Base-by-base conservation (phyloP, 2,113 vertebrate genomes). In the Cebidichthys violaceus region DNA sequence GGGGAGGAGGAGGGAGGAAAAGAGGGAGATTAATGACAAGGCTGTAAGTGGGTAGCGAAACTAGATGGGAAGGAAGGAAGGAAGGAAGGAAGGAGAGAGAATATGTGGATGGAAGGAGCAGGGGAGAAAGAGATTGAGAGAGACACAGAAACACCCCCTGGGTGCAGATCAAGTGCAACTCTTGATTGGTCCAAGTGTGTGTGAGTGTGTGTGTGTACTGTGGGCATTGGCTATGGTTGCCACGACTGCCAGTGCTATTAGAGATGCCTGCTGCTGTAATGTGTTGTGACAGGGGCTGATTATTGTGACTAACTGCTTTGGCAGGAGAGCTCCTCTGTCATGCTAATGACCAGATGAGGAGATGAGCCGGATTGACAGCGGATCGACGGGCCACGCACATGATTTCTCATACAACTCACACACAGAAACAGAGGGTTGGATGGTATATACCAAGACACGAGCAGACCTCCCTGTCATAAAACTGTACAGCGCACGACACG, bases 261-360 rank as follows among this genome's bases (percentile, higher is more conserved):
- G 83, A 90, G 88, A 92, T 70, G 88, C 83, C 84, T 83, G 87
- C 90, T 90, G 86, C 83, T 79, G 84, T 95, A 94, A 96, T 95
- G 88, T 91, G 92, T 93, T 94, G 89, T 95, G 95, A 96, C 95
- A 95, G 90, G 52, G 82, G 87, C 88, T 86, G 94, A 93, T 94
- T 94, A 90, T 94, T 91, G 91, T 93, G 93, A 95, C 95, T 94
- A 96, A 95, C 90, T 93, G 93, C 92, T 94, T 92, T 96, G 94
- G 92, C 94, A 94, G 93, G 64, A 82, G 82, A 72, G 92, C 89
- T 91, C 85, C 88, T 92, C 88, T 93, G 94, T 95, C 93, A 94
- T 92, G 92, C 90, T 92, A 95, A 94, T 94, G 89, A 94, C 93
- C 86, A 91, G 82, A 90, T 85, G 91, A 92, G 89, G 82, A 88